phyloP scores from a whole-genome alignment of 2,888 invertebrate genomes.

The Pegoplata infirma region DNA sequence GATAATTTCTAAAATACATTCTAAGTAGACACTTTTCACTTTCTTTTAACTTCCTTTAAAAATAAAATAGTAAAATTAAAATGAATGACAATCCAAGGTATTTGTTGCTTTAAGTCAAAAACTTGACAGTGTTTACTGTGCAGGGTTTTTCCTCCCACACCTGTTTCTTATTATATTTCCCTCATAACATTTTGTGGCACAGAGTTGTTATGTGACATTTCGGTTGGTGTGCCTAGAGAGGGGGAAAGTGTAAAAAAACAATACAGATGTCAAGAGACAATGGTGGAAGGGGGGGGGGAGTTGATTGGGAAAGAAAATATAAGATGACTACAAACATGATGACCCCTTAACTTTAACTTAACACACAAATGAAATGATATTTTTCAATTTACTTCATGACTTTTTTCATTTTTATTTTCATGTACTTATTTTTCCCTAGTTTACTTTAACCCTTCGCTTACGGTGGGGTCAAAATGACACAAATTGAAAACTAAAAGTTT shows the following conservation, averaged over 20 bases:
- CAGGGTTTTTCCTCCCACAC: background rate
- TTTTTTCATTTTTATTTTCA: constrained; percentile 27
- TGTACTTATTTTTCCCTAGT: constrained; percentile 7
- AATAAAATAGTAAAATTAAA: background rate
- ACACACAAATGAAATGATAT: constrained; percentile 42
- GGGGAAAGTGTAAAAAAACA: background rate
- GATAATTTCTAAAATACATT: too few relatives aligned
- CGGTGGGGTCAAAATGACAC: too few relatives aligned
- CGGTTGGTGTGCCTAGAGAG: background rate
- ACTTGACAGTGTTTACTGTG: background rate
- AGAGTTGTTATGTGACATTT: background rate
- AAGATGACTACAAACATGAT: background rate
- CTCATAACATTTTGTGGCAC: background rate
- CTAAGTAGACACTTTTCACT: too few relatives aligned
- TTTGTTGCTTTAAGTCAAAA: background rate
- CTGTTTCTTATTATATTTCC: background rate
- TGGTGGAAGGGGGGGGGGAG: background rate
- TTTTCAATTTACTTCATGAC: constrained; percentile 55
- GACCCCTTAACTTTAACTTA: constrained; percentile 24
- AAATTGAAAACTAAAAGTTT: too few relatives aligned
- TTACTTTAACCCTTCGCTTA: too few relatives aligned
- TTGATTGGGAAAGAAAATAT: background rate
- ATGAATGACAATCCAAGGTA: background rate
- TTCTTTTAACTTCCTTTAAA: too few relatives aligned
- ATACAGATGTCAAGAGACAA: background rate